Base-by-base conservation (phyloP, 2,797 vertebrate species). In the Pogoniulus pusillus region DNA sequence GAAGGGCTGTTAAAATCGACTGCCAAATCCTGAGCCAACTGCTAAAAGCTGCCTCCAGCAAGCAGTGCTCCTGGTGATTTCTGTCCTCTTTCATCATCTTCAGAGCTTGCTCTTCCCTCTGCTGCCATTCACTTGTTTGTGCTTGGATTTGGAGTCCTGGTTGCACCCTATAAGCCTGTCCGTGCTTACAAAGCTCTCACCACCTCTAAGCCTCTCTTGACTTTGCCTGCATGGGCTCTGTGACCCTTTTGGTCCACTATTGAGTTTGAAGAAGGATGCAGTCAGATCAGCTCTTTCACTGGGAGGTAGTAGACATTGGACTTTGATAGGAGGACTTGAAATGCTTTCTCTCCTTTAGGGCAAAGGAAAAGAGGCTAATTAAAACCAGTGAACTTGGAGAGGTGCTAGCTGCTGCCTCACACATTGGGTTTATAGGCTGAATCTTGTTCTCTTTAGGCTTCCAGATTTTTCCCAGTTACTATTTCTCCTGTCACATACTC, bases 401-500 rank as follows among this genome's bases (percentile, higher is more conserved):
- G 78, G 82, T 87, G 70, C 81, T 83, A 90, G 90, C 77, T 94
- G 66, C 91, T 87, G 70, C 89, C 77, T 95, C 80, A 89, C 87
- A 93, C 71, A 41, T 45, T 91, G 49, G 63, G 76, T 94, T 95
- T 96, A 89, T 91, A 71, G 89, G n/a, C 91, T 91, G 76, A 90
- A 75, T 85, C 59, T 91, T 87, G 66, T 82, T 95, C 75, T 95
- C 86, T 87, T 91, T 75, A 93, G 74, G 86, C 90, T 95, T 87
- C 79, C 93, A 93, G 79, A 83, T 81, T 94, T 95, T 88, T 95
- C 86, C 91, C 93, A 96, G 91, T 93, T 92, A 93, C 93, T 96
- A 81, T 93, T 94, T 96, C 86, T 96, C 32, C 90, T 79, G 91
- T 91, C 95, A 96, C 93, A 94, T 94, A 95, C 87, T 95, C 89